phyloP scores from a whole-genome alignment of 2,888 invertebrate genomes.

The Pandemis corylana region DNA sequence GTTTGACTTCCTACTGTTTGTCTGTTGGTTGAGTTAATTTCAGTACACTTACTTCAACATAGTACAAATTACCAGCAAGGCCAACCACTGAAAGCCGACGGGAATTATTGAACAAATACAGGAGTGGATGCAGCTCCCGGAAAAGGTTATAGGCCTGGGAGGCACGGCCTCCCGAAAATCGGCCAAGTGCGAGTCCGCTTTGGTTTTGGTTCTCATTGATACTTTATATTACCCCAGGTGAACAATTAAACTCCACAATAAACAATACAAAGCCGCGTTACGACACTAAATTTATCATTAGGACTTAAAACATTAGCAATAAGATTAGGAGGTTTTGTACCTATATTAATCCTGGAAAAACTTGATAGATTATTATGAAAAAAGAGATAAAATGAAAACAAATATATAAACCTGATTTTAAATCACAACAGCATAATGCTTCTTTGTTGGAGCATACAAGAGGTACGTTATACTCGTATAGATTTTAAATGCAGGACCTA shows the following conservation, averaged over 20 bases:
- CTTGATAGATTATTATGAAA: constrained; percentile 5
- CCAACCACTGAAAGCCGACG: too few species aligned
- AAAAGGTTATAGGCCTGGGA: too few species aligned
- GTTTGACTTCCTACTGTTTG: background rate
- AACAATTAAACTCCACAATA: background rate
- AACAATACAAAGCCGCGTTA: background rate
- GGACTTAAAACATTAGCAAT: constrained; percentile 1
- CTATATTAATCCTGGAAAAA: background rate
- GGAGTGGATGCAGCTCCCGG: too few species aligned
- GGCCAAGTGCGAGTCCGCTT: too few species aligned
- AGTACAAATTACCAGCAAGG: too few species aligned
- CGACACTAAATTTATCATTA: background rate
- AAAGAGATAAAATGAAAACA: constrained; percentile 14
- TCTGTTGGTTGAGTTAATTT: background rate
- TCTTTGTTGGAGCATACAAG: constrained; percentile 30
- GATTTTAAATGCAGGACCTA: too few species aligned
- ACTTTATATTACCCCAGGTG: too few species aligned
- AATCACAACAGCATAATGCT: constrained; percentile 22
- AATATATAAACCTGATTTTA: constrained; percentile 19
- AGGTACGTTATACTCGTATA: constrained; percentile 17
- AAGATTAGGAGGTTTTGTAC: background rate
- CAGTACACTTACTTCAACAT: too few species aligned
- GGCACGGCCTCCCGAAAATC: too few species aligned
- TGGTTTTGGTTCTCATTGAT: too few species aligned
- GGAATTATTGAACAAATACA: too few species aligned